These are phyloP conservation scores for Polydesmus complanatus DNA, from an alignment of 2,888 invertebrate species.

Conservation along the genomic window DNA sequence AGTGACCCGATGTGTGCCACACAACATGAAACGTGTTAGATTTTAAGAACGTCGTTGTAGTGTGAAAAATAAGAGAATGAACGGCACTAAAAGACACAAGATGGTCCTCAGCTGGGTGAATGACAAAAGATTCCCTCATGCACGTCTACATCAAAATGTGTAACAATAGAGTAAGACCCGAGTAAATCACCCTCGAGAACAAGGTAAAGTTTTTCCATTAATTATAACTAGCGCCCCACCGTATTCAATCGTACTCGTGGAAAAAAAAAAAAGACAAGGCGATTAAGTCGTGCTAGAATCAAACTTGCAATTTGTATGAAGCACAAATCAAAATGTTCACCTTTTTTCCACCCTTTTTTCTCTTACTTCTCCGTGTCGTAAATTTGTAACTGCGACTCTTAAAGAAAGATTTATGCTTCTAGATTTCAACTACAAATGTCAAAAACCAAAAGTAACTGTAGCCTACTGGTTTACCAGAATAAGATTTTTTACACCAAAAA, in stretches of 20 bases:
- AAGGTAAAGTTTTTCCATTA: not conserved
- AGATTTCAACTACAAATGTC: not conserved
- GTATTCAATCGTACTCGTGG: not conserved
- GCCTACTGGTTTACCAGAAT: too few relatives aligned
- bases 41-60: not conserved
- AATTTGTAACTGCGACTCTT: too few relatives aligned
- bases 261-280: not conserved
- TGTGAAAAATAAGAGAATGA: not conserved
- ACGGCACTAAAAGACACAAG: not conserved
- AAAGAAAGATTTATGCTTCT: not conserved
- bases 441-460: not conserved
- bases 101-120: not conserved
- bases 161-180: not conserved
- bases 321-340: not conserved
- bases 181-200: not conserved
- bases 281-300: not conserved
- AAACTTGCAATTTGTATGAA: not conserved
- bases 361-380: too few relatives aligned
- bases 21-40: not conserved
- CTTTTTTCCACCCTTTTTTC: not conserved
- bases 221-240: not conserved
- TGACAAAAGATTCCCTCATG: not conserved
- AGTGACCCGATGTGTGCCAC: not conserved
- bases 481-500: too few relatives aligned
- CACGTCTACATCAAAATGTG: not conserved